Evolutionary conservation across 2,888 invertebrate genomes (phyloP), one percentile per base, ranked within the genome.

Genomic region (Acanthosepion lycidas): DNA sequence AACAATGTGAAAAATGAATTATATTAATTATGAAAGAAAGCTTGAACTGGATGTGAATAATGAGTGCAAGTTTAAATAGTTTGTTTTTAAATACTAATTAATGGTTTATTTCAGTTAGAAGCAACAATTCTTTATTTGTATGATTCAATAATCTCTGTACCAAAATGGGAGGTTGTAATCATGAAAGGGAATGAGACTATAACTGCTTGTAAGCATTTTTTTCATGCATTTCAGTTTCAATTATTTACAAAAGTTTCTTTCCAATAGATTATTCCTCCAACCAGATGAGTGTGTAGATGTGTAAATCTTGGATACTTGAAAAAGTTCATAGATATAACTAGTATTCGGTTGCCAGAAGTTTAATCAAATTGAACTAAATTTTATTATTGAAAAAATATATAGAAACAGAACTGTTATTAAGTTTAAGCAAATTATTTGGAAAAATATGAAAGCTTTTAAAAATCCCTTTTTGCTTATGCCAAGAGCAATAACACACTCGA

Each of bases 1-100:
- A 9, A 78, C n/a, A 78, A 78, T 78, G 59, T 33, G n/a, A 5
- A 12, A 33, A 15, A 78, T 78, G 78, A 78, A 78, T 78, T 0
- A 33, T 9, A 78, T 33, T 78, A 78, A 78, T 78, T 78, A 78
- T 78, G n/a, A 78, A n/a, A 78, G 78, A 15, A 78, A 78, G 15
- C 15, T 15, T 6, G n/a, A n/a, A 12, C 78, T 5, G 23, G 15
- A 78, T 9, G 15, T n/a, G 78, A 78, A 78, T 78, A n/a, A 78
- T 78, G 78, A 78, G 23, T 78, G 8, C n/a, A 2, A 18, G n/a
- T 78, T 12, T 5, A 78, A 78, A 33, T 78, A 9, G n/a, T 78
- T n/a, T 78, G 78, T 78, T n/a, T 59, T 78, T n/a, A 78, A 78
- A 78, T 78, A 78, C 78, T 78, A 78, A 78, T 78, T 78, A 78